Evolutionary conservation across 2,888 invertebrate species (phyloP).

Genomic region (Erebia aethiops): DNA sequence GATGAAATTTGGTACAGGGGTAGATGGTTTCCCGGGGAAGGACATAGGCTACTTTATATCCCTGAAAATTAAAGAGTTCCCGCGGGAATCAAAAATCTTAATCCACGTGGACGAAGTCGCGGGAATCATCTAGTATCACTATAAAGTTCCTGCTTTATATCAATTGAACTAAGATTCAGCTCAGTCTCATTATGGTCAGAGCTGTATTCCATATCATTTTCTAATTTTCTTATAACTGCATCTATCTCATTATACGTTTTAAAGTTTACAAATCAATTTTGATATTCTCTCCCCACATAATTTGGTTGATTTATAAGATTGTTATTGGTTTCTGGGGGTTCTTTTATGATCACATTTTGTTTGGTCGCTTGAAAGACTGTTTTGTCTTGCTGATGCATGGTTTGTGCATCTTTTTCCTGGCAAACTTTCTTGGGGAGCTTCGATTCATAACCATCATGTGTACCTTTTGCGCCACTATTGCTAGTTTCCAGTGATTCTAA

Average conservation of each 20-base stretch:
- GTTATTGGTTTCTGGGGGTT: neutral
- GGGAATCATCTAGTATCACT: no score
- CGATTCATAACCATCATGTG: neutral
- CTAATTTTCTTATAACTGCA: constrained; percentile 17
- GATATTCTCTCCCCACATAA: constrained; percentile 12
- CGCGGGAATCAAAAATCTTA: no score
- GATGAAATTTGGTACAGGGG: no score
- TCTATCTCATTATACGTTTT: neutral
- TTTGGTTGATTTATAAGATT: neutral
- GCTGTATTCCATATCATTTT: constrained; percentile 3
- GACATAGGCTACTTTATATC: no score
- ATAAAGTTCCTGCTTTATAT: constrained; percentile 31
- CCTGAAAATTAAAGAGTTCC: no score
- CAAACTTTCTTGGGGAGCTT: neutral
- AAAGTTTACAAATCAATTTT: neutral
- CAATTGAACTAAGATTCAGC: neutral
- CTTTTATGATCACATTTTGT: neutral
- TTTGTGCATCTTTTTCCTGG: neutral
- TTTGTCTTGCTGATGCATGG: neutral
- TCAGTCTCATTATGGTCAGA: neutral
- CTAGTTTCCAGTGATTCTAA: neutral
- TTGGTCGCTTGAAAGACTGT: neutral
- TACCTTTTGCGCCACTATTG: neutral
- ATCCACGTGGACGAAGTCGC: no score
- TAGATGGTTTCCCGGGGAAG: no score